Evolutionary conservation across 2,113 vertebrate species (phyloP).

Genomic region (Microcebus murinus): DNA sequence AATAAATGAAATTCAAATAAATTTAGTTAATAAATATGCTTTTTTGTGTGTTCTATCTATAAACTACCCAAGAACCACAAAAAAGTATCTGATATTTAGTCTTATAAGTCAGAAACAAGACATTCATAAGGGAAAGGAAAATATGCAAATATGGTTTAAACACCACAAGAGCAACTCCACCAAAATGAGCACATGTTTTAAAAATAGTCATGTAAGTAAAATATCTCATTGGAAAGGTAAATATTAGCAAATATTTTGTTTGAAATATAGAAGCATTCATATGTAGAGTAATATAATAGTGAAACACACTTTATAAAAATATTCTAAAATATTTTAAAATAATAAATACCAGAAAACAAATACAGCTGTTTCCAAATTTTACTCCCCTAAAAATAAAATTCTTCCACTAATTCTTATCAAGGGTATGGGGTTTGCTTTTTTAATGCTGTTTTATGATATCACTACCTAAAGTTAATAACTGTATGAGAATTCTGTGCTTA

Average conservation of each 20-base stretch:
- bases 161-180: constrained; percentile 59
- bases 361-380: constrained; percentile 22
- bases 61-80: constrained; percentile 52
- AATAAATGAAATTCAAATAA: constrained; percentile 44
- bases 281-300: constrained; percentile 2
- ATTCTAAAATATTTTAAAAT: constrained; percentile 48
- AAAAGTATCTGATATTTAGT: constrained; percentile 57
- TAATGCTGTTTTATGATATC: not conserved
- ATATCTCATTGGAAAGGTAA: constrained; percentile 74
- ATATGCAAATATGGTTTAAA: constrained; percentile 67
- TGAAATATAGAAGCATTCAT: constrained; percentile 46
- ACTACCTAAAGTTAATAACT: not conserved
- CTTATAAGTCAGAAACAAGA: constrained; percentile 62
- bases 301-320: constrained; percentile 36
- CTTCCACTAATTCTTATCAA: constrained; percentile 34
- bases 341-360: constrained; percentile 43
- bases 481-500: not conserved
- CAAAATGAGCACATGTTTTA: constrained; percentile 70
- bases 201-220: constrained; percentile 70
- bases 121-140: constrained; percentile 68
- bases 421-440: not conserved
- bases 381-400: constrained; percentile 64
- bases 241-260: constrained; percentile 52
- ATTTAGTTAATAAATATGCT: constrained; percentile 23
- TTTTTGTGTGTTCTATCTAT: constrained; percentile 31